phyloP scores from a whole-genome alignment of 64 coral and sea anemone species.

The Platygyra sinensis region DNA sequence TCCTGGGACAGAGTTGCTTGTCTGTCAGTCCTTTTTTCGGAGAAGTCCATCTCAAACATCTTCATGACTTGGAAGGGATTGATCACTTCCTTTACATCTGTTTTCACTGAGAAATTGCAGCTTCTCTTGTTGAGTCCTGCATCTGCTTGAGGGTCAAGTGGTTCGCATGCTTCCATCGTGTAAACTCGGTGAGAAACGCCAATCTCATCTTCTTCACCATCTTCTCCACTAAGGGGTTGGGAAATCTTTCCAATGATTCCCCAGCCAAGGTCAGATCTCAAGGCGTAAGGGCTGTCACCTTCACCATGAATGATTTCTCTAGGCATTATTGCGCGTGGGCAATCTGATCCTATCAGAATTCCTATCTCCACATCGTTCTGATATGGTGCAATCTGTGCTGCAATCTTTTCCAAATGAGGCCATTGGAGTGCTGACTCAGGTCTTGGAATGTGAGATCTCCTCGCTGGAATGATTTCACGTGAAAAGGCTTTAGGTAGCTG shows the following conservation, averaged over 20 bases:
- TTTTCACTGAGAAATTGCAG: conserved; percentile 47
- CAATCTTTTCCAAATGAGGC: too few species aligned
- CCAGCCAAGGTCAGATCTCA: conserved; percentile 54
- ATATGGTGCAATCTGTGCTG: conserved; percentile 32
- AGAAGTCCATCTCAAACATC: conserved; percentile 61
- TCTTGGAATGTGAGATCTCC: conserved; percentile 48
- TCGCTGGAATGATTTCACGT: conserved; percentile 13
- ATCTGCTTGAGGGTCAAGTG: background rate
- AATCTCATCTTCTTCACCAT: background rate
- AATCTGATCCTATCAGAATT: conserved; percentile 60
- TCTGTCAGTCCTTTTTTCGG: conserved; percentile 9
- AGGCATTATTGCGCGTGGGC: conserved; percentile 57
- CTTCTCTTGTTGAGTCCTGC: background rate
- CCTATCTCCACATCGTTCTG: conserved; percentile 10
- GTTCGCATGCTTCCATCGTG: background rate
- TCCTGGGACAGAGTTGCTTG: background rate
- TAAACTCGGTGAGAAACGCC: conserved; percentile 41
- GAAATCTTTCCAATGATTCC: conserved; percentile 57
- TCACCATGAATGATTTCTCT: conserved; percentile 44
- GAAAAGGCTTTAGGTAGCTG: conserved; percentile 45
- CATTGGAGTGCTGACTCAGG: conserved; percentile 24
- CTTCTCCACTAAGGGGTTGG: background rate
- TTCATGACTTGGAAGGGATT: conserved; percentile 44
- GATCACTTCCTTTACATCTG: conserved; percentile 49
- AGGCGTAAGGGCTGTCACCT: conserved; percentile 38